Base-by-base conservation (phyloP, 2,113 vertebrate genomes). In the Thomomys bottae region DNA sequence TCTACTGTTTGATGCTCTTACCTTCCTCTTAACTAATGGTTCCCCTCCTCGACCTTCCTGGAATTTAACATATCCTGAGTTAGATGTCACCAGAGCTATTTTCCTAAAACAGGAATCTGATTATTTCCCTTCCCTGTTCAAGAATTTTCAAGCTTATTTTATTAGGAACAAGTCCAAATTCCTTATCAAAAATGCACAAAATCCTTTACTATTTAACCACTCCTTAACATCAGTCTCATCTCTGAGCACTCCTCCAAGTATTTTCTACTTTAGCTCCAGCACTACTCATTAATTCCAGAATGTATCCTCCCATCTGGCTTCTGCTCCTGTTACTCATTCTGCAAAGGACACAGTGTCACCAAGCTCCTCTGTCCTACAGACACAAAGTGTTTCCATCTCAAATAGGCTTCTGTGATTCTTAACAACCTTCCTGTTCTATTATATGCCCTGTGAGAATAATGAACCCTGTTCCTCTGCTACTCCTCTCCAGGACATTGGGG, bases 141-240 rank as follows among this genome's bases (percentile, higher is more conserved):
- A 86, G 54, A 82, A 93, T 5, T 17, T 84, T 93, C 57, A 83
- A 92, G 24, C 17, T 64, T 71, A 79, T 88, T 95, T 85, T 54
- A 80, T 84, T 94, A 93, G 66, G 6, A 61, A 76, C 40, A 72
- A 54, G 80, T 49, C 24, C 64, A 90, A 77, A 88, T 88, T 73
- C 84, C 64, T 89, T 72, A 63, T 63, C 5, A 45, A n/a, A 82
- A 71, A 17, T 49, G 67, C 6, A 68, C 5, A 82, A 66, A 3
- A 40, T 38, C 11, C 3, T 20, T 91, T n/a, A 49, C 26, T 10
- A 63, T 36, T 88, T 61, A 89, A 30, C 30, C 8, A 0, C 40
- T 77, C 54, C n/a, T 66, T 75, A 91, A 54, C 34, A 63, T 84
- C 61, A 83, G 20, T 34, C 26, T 90, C 17, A 26, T 83, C 30